Percentiles rank a stretch among this genome's conserved stretches.
Evolutionary conservation across 1,140 invertebrate genomes (phyloP).

Genomic region (Aporrectodea caliginosa): DNA sequence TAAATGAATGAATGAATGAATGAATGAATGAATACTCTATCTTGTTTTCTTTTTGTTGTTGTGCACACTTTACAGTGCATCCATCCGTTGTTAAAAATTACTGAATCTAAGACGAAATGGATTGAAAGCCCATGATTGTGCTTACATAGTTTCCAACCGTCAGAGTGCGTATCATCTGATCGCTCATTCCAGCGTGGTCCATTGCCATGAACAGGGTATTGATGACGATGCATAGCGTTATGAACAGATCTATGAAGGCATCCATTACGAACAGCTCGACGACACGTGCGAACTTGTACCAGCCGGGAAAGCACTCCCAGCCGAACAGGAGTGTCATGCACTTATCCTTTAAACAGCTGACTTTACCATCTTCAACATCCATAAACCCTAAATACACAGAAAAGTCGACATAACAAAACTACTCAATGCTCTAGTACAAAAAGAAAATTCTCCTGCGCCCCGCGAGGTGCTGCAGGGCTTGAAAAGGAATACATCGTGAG

Average conservation of each 20-base stretch:
- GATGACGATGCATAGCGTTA: constrained; percentile 93
- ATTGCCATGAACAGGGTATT: constrained; percentile 97
- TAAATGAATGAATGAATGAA: too few relatives aligned
- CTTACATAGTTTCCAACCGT: constrained; percentile 50
- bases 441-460: too few relatives aligned
- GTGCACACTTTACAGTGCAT: too few relatives aligned
- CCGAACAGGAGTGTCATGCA: constrained; percentile 86
- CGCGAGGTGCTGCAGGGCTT: too few relatives aligned
- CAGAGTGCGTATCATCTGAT: constrained; percentile 62
- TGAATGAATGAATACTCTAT: too few relatives aligned
- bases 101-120: too few relatives aligned
- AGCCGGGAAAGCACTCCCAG: constrained; percentile 87
- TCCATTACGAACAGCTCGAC: constrained; percentile 93
- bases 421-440: background rate
- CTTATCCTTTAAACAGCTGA: constrained; percentile 43
- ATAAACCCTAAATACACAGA: background rate
- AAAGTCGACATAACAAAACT: too few relatives aligned
- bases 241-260: constrained; percentile 95
- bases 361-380: constrained; percentile 35
- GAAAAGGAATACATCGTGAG: too few relatives aligned
- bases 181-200: constrained; percentile 85
- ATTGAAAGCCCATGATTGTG: background rate
- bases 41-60: too few relatives aligned
- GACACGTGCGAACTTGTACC: constrained; percentile 52
- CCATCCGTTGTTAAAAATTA: too few relatives aligned